These are phyloP conservation scores for Oryzias celebensis DNA, from an alignment of 2,113 vertebrate species.

Conservation along the genomic window DNA sequence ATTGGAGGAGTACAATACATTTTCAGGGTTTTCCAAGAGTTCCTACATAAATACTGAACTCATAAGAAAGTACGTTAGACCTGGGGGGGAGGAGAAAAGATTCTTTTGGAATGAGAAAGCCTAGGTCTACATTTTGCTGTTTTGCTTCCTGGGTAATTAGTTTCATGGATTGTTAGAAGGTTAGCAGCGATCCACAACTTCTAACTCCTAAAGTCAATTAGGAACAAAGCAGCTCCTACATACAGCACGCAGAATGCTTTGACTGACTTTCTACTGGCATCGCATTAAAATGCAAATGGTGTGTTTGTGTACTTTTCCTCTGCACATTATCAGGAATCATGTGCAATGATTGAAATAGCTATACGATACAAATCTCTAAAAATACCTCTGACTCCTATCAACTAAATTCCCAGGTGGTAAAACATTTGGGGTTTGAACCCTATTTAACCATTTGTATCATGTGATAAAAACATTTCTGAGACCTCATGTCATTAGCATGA, in stretches of 20 bases:
- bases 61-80: not conserved
- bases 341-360: constrained; percentile 31
- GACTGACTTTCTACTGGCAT: constrained; percentile 23
- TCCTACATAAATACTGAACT: not conserved
- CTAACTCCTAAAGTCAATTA: constrained; percentile 46
- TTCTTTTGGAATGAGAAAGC: constrained; percentile 3
- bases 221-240: constrained; percentile 24
- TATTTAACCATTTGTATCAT: too few relatives aligned
- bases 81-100: not conserved
- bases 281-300: constrained; percentile 51
- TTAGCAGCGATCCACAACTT: constrained; percentile 35
- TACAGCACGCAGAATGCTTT: constrained; percentile 4
- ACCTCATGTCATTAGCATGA: too few relatives aligned
- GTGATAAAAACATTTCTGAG: too few relatives aligned
- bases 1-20: not conserved
- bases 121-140: not conserved
- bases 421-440: too few relatives aligned
- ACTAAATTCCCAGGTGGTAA: too few relatives aligned
- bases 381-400: too few relatives aligned
- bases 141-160: constrained; percentile 13
- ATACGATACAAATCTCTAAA: not conserved
- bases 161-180: constrained; percentile 17
- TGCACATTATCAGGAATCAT: constrained; percentile 22
- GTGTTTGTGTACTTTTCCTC: constrained; percentile 29
- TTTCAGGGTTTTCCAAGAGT: not conserved